A percentile compares a stretch with the other conserved stretches of the same genome.
phyloP scores from a whole-genome alignment of 2,113 vertebrate species.

The Promerops cafer region DNA sequence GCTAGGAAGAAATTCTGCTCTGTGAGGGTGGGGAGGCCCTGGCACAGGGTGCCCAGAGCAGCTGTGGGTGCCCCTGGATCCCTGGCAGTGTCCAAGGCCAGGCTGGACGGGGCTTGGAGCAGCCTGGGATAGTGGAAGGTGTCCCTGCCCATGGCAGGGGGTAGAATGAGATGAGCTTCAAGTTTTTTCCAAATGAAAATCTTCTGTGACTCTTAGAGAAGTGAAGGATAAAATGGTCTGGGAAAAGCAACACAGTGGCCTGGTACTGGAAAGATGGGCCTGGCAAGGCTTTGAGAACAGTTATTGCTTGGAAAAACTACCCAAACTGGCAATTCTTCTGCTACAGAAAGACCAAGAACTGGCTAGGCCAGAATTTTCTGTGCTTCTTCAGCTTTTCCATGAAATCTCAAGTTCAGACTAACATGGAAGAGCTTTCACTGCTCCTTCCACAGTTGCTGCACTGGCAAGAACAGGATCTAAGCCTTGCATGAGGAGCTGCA shows the following conservation, averaged over 20 bases:
- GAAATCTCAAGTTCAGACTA: not conserved
- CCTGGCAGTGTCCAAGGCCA: not conserved
- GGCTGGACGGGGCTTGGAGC: rapidly evolving
- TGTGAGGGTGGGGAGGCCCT: rapidly evolving
- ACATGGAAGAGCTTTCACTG: not conserved
- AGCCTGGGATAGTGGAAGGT: rapidly evolving
- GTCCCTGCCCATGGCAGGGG: not conserved
- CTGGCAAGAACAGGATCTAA: not conserved
- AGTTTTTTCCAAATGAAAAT: not conserved
- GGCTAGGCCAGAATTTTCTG: not conserved
- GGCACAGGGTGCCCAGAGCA: not conserved
- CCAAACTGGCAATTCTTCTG: not conserved
- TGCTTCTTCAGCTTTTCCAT: not conserved
- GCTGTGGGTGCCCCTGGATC: not conserved
- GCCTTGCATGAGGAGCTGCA: not conserved
- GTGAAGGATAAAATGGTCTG: not conserved
- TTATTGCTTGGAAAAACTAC: not conserved
- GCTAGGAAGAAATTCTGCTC: not conserved
- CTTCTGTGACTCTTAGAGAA: not conserved
- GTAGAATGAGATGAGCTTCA: not conserved
- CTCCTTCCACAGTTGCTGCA: not conserved
- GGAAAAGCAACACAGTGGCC: not conserved
- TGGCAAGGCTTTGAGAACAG: not conserved
- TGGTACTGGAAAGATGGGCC: not conserved
- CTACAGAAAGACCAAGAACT: not conserved